These are phyloP conservation scores for Rhodinocichla rosea DNA, from an alignment of 2,113 vertebrate genomes.

Conservation along the genomic window DNA sequence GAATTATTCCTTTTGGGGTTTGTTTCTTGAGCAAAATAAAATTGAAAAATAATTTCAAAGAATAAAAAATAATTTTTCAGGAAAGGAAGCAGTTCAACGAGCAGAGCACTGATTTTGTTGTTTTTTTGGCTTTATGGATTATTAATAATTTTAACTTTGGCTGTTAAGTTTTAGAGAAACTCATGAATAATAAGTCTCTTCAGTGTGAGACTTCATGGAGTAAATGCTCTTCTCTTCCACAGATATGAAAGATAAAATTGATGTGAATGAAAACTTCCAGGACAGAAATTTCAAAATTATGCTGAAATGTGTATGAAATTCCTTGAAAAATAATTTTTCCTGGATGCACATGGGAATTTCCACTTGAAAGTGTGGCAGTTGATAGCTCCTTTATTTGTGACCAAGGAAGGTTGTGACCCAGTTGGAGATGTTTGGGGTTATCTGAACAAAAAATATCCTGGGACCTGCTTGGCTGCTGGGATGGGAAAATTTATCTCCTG, in stretches of 20 bases:
- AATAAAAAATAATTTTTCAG: not conserved
- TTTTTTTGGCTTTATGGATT: not conserved
- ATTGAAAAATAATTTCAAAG: not conserved
- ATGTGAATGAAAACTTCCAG: not conserved
- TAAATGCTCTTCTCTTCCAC: not conserved
- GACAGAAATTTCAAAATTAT: not conserved
- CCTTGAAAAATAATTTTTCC: not conserved
- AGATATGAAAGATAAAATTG: not conserved
- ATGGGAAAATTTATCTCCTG: not conserved
- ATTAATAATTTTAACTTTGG: not conserved
- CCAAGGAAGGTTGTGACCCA: not conserved
- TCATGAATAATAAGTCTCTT: too few species aligned
- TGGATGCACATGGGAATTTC: not conserved
- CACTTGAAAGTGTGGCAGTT: not conserved
- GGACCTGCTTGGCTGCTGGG: not conserved
- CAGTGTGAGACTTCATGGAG: not conserved
- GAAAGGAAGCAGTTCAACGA: not conserved
- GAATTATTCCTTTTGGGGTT: not conserved
- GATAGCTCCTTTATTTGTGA: not conserved
- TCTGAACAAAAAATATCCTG: not conserved
- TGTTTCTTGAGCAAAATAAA: not conserved
- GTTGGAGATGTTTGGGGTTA: fast-evolving
- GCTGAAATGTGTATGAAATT: fast-evolving
- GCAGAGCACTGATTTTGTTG: not conserved
- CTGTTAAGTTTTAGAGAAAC: not conserved